Evolutionary conservation across 2,888 invertebrate genomes (phyloP).

Genomic region (Chalcosyrphus nemorum): DNA sequence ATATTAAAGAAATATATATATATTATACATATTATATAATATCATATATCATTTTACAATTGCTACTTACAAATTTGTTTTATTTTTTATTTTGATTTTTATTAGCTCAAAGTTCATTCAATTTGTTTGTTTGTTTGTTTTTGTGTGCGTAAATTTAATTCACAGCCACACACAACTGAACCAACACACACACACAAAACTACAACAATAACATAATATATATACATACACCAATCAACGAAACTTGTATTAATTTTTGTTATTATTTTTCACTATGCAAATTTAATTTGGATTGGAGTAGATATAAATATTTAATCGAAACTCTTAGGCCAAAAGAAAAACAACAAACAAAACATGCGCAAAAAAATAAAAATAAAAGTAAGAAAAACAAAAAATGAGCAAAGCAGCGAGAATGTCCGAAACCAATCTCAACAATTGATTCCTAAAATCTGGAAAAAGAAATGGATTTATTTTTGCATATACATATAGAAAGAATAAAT

Average conservation of each 20-base stretch:
- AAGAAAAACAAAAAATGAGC: slow-evolving; percentile 19
- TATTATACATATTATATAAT: slow-evolving; percentile 34
- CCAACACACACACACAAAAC: not conserved
- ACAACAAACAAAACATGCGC: slow-evolving; percentile 4
- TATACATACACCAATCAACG: slow-evolving; percentile 55
- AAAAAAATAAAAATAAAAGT: not conserved
- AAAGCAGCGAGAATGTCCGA: slow-evolving; percentile 62
- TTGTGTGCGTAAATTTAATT: slow-evolving; percentile 41
- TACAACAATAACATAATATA: slow-evolving; percentile 4
- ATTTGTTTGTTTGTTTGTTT: slow-evolving; percentile 25
- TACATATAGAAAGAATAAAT: slow-evolving; percentile 44
- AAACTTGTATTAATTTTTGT: slow-evolving; percentile 12
- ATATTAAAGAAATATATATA: slow-evolving; percentile 37
- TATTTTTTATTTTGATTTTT: slow-evolving; percentile 19
- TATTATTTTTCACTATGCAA: slow-evolving; percentile 20
- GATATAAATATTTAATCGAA: slow-evolving; percentile 12
- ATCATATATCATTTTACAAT: slow-evolving; percentile 56
- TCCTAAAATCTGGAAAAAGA: slow-evolving; percentile 70
- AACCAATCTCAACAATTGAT: slow-evolving; percentile 69
- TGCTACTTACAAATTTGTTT: slow-evolving; percentile 49
- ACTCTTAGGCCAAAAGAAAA: slow-evolving; percentile 48
- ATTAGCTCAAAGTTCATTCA: slow-evolving; percentile 54
- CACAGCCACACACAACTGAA: slow-evolving; percentile 31
- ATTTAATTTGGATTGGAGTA: slow-evolving; percentile 43
- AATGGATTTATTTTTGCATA: slow-evolving; percentile 72